Base-by-base conservation (phyloP, 2,113 vertebrate genomes). In the Eurypyga helias region DNA sequence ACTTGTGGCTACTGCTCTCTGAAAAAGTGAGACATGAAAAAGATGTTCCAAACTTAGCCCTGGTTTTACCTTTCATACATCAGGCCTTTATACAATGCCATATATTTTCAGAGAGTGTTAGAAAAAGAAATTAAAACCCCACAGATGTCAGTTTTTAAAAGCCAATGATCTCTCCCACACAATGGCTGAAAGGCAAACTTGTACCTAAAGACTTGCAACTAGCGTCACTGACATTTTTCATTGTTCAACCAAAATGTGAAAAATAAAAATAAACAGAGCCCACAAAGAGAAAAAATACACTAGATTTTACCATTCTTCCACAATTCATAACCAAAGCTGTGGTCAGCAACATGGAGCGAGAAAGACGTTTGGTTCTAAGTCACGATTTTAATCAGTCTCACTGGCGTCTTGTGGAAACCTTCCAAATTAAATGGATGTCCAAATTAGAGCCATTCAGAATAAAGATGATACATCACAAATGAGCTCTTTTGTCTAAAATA, bases 301-400 rank as follows among this genome's bases (percentile, higher is more conserved):
- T 87, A 45, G 52, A 94, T 84, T 95, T 96, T 92, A 79, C 52
- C 72, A 92, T 93, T 96, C 83, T 89, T 94, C 90, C 94, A 89
- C 92, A 93, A 84, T 89, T 91, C 92, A 72, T 84, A 92, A 96
- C 73, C 83, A 64, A 92, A 89, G 54, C 79, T 95, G 96, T 0
- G 10, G 83, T 95, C 86, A 93, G 61, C 55, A 93, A 61, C 69
- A 76, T 13, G 41, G 83, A 78, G 55, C 2, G n/a, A 96, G 80
- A 94, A 78, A 41, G 58, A 62, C 6, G 3, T 67, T 95, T 81
- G 83, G 65, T 93, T 96, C 3, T 52, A 90, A 94, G 79, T 88
- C 72, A 77, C 90, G 55, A 64, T 34, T 94, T 86, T 51, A 93
- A 70, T 88, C 60, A 90, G 76, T 79, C 73, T 84, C 72, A 78